Percentiles rank a stretch among this genome's conserved stretches.
These are phyloP conservation scores for Copidosoma floridanum DNA, from an alignment of 1,140 invertebrate genomes.

Conservation along the genomic window DNA sequence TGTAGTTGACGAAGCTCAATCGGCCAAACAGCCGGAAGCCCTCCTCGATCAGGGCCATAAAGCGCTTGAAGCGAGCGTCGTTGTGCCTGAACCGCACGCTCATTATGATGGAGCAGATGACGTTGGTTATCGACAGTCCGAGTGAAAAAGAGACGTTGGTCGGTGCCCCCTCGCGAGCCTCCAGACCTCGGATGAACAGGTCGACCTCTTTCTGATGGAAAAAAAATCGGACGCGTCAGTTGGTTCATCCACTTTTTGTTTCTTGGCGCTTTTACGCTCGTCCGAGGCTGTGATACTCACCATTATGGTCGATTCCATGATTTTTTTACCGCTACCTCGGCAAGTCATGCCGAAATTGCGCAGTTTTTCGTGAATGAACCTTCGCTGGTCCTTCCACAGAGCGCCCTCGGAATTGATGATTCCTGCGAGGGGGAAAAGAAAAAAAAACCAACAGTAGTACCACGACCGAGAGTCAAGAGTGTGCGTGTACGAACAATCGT, in stretches of 20 bases:
- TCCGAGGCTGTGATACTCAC: slow-evolving; percentile 59
- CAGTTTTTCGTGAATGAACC: slow-evolving; percentile 85
- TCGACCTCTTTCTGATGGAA: slow-evolving; percentile 71
- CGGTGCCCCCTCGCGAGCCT: slow-evolving; percentile 61
- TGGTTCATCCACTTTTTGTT: too few species aligned
- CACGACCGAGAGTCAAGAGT: not conserved
- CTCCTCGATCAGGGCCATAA: slow-evolving; percentile 83
- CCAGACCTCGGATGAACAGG: slow-evolving; percentile 66
- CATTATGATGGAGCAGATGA: slow-evolving; percentile 90
- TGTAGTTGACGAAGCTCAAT: slow-evolving; percentile 66
- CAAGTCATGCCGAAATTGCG: slow-evolving; percentile 88
- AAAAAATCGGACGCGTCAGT: not conserved
- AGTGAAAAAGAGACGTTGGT: slow-evolving; percentile 71
- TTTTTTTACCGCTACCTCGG: slow-evolving; percentile 72
- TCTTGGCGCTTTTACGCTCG: not conserved
- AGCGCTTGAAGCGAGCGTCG: slow-evolving; percentile 72
- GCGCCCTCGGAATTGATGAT: slow-evolving; percentile 87
- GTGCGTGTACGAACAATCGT: not conserved
- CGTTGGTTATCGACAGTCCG: slow-evolving; percentile 83
- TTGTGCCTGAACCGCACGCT: slow-evolving; percentile 77
- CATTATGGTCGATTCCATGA: slow-evolving; percentile 85
- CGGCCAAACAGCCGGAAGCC: slow-evolving; percentile 81
- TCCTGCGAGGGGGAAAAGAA: slow-evolving; percentile 58
- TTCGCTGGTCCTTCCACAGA: slow-evolving; percentile 88
- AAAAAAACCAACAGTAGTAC: not conserved